These are phyloP conservation scores for Parazoanthus darwini DNA, from an alignment of 92 coral and sea anemone genomes.

Conservation along the genomic window DNA sequence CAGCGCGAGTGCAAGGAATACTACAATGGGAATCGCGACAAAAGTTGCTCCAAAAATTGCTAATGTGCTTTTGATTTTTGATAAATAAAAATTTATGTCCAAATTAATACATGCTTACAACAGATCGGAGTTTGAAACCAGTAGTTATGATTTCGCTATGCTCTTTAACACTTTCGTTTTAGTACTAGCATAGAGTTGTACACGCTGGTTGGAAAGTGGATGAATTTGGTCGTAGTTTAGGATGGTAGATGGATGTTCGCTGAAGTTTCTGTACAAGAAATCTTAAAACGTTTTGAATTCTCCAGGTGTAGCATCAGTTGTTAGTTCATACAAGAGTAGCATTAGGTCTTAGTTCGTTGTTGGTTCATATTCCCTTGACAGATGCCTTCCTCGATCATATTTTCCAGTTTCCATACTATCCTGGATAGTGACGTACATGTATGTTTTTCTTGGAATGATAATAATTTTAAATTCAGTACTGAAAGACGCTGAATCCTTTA, in stretches of 20 bases:
- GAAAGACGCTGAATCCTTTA: not conserved
- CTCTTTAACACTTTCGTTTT: not conserved
- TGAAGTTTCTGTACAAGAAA: not conserved
- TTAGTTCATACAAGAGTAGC: not conserved
- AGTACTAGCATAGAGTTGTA: not conserved
- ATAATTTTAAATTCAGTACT: not conserved
- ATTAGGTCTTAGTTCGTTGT: too few relatives aligned
- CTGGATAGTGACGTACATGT: too few relatives aligned
- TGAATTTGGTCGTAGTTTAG: not conserved
- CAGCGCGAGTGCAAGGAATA: too few relatives aligned
- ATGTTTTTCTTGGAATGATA: not conserved
- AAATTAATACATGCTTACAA: not conserved
- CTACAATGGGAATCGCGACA: too few relatives aligned
- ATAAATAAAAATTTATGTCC: too few relatives aligned
- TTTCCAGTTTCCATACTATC: too few relatives aligned
- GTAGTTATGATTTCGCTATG: not conserved
- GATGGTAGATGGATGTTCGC: not conserved
- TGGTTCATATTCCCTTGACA: not conserved
- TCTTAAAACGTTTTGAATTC: not conserved
- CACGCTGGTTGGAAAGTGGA: conserved; percentile 3
- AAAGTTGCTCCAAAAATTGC: too few relatives aligned
- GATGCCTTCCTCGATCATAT: not conserved
- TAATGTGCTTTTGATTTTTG: too few relatives aligned
- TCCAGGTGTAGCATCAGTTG: not conserved
- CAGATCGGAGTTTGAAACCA: not conserved